Percentiles rank a stretch among this genome's conserved stretches.
Conservation (phyloP, 2,113 vertebrate genomes). For the Laticauda laticaudata region DNA sequence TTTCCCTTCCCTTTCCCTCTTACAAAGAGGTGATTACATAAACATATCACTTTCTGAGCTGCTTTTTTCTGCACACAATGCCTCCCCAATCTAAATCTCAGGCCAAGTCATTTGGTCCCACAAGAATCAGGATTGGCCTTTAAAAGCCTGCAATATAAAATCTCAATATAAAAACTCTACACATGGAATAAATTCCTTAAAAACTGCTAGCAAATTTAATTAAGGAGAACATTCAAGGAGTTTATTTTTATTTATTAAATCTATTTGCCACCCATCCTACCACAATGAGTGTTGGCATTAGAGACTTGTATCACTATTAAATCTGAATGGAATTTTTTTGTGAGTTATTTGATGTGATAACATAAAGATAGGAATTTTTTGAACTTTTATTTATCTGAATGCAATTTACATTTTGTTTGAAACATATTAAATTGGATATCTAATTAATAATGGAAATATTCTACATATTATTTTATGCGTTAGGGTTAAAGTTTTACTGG, state of each 20-base stretch:
- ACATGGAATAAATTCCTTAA: too few relatives aligned
- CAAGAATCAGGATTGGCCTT: neutral
- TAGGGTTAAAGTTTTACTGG: neutral
- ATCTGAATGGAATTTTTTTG: neutral
- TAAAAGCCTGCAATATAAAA: neutral
- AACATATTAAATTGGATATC: neutral
- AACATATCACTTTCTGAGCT: neutral
- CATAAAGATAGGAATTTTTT: neutral
- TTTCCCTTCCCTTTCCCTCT: neutral
- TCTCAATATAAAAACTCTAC: too few relatives aligned
- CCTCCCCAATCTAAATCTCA: neutral
- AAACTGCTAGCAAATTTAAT: too few relatives aligned
- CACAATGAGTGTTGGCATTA: too few relatives aligned
- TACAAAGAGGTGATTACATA: neutral
- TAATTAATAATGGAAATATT: neutral
- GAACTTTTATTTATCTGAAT: neutral
- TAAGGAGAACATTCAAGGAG: too few relatives aligned
- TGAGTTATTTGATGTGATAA: neutral
- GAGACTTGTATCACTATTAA: too few relatives aligned
- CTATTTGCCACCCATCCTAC: too few relatives aligned
- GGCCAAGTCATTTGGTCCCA: neutral
- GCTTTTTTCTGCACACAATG: neutral
- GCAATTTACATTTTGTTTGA: neutral
- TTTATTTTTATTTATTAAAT: too few relatives aligned
- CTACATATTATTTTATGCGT: neutral